phyloP scores from a whole-genome alignment of 2,888 invertebrate species.

The Micoletzkya japonica region DNA sequence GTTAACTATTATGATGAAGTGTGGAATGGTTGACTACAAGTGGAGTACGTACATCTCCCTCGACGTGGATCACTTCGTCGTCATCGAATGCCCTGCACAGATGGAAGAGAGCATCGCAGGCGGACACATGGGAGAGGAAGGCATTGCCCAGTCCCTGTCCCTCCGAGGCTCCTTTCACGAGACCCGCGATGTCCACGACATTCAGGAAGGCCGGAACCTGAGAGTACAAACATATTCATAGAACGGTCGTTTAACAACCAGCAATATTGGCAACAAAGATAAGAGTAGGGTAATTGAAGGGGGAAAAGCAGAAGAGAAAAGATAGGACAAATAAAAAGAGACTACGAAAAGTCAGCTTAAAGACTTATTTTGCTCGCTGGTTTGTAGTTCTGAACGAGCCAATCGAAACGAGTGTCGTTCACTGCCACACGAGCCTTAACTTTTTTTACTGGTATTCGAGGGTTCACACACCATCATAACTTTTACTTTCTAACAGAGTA shows the following conservation, averaged over 20 bases:
- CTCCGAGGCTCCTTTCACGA: conserved; percentile 93
- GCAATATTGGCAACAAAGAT: background rate
- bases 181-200: conserved; percentile 95
- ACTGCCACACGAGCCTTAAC: conserved; percentile 89
- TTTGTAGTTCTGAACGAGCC: conserved; percentile 88
- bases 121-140: conserved; percentile 95
- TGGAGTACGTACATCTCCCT: conserved; percentile 69
- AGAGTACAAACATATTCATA: background rate
- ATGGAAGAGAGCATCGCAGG: conserved; percentile 97
- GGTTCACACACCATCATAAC: no score
- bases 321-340: background rate
- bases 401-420: conserved; percentile 90
- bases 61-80: conserved; percentile 94
- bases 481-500: background rate
- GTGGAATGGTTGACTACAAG: background rate
- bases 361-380: conserved; percentile 73
- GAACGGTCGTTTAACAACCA: background rate
- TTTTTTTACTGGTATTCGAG: no score
- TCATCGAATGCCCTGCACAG: conserved; percentile 89
- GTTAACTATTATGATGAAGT: no score
- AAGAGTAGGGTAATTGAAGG: background rate
- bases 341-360: background rate
- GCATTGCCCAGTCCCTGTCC: conserved; percentile 98
- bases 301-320: background rate
- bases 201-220: conserved; percentile 91